These are phyloP conservation scores for Andrena marginata DNA, from an alignment of 2,888 invertebrate species.

Conservation along the genomic window DNA sequence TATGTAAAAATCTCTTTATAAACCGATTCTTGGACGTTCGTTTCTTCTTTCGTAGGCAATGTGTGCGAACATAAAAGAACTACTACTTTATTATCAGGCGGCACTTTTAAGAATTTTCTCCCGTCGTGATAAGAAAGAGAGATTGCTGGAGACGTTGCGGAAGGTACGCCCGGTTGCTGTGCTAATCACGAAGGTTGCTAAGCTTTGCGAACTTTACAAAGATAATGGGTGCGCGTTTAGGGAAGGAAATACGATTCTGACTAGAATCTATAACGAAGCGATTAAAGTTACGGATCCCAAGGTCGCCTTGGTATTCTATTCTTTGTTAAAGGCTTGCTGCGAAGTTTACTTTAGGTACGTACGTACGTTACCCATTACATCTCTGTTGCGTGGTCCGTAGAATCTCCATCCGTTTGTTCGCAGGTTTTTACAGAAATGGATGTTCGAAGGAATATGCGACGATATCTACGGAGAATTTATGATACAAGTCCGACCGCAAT, in stretches of 20 bases:
- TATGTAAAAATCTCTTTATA: background rate
- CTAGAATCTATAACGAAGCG: slow-evolving; percentile 89
- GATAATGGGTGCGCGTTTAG: slow-evolving; percentile 67
- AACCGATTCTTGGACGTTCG: slow-evolving; percentile 5
- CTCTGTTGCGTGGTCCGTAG: too few relatives aligned
- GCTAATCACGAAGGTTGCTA: slow-evolving; percentile 78
- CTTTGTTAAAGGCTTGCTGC: slow-evolving; percentile 87
- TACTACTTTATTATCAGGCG: slow-evolving; percentile 80
- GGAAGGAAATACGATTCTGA: slow-evolving; percentile 88
- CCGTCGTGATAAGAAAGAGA: slow-evolving; percentile 53
- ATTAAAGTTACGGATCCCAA: slow-evolving; percentile 87
- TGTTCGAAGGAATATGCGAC: slow-evolving; percentile 93
- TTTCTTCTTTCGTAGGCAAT: slow-evolving; percentile 73
- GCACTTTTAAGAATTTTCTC: slow-evolving; percentile 76
- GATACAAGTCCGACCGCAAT: slow-evolving; percentile 89
- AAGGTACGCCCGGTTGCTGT: slow-evolving; percentile 76
- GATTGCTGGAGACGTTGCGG: slow-evolving; percentile 73
- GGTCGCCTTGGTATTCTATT: slow-evolving; percentile 87
- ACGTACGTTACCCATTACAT: background rate
- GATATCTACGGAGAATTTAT: slow-evolving; percentile 95
- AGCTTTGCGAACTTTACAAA: slow-evolving; percentile 77
- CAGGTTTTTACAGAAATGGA: slow-evolving; percentile 92
- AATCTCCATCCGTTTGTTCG: slow-evolving; percentile 57
- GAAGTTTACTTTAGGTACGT: slow-evolving; percentile 88
- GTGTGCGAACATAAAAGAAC: slow-evolving; percentile 80